phyloP scores from a whole-genome alignment of 2,888 invertebrate genomes.

The Dendrolimus pini region DNA sequence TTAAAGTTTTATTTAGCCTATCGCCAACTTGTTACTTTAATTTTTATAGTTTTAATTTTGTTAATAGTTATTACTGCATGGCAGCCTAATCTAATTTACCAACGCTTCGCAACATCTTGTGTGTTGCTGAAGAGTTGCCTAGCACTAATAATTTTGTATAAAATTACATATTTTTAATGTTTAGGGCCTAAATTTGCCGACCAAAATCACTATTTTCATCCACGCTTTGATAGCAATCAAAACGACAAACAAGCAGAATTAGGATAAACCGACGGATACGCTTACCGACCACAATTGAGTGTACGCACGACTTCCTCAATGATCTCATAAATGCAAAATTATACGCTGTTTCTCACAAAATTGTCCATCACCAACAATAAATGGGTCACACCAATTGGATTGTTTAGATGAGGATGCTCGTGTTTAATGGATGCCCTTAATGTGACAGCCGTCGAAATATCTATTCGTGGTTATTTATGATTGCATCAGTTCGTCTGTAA shows the following conservation, averaged over 20 bases:
- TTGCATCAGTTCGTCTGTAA: neutral
- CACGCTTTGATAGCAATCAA: neutral
- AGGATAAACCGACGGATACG: conserved; percentile 16
- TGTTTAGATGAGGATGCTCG: conserved; percentile 19
- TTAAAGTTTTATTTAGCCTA: no score
- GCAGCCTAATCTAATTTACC: no score
- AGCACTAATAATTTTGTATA: no score
- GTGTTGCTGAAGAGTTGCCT: no score
- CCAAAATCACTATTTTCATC: no score
- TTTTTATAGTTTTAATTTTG: no score
- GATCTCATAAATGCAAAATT: conserved; percentile 40
- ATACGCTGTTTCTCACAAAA: conserved; percentile 34
- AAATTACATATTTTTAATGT: no score
- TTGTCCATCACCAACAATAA: conserved; percentile 21
- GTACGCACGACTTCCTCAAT: conserved; percentile 38
- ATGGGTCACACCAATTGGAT: conserved; percentile 38
- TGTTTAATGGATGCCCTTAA: conserved; percentile 11
- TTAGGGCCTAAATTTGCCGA: no score
- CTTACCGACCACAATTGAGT: conserved; percentile 31
- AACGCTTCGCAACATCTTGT: no score
- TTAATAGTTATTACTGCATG: no score
- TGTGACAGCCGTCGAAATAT: neutral
- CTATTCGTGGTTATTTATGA: neutral
- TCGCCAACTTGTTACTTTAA: no score
- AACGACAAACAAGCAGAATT: neutral